phyloP scores from a whole-genome alignment of 1,140 invertebrate genomes.

The Drosophila yakuba region DNA sequence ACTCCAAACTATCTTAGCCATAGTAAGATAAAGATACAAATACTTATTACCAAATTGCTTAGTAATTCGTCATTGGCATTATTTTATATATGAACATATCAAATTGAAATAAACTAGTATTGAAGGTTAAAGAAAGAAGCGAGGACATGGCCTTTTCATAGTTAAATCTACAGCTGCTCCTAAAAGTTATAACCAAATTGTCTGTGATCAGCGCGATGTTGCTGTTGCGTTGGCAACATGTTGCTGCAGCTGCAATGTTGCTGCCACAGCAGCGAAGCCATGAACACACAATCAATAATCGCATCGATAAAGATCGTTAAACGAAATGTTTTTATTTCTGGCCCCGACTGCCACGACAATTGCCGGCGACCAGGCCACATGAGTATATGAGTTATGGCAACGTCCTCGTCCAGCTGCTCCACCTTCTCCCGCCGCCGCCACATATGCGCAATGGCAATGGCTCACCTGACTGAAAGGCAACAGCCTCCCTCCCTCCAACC shows the following conservation, averaged over 20 bases:
- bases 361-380: slow-evolving; percentile 49
- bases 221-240: slow-evolving; percentile 23
- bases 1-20: too few species aligned
- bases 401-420: slow-evolving; percentile 48
- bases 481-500: background rate
- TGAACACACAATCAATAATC: slow-evolving; percentile 82
- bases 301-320: slow-evolving; percentile 84
- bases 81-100: too few species aligned
- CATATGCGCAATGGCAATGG: slow-evolving; percentile 76
- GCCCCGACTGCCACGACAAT: slow-evolving; percentile 63
- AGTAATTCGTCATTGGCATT: too few species aligned
- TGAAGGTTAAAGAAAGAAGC: background rate
- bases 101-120: too few species aligned
- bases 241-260: slow-evolving; percentile 29
- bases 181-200: background rate
- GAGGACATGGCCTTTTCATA: background rate
- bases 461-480: slow-evolving; percentile 56
- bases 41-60: background rate
- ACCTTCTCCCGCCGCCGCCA: slow-evolving; percentile 58
- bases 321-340: slow-evolving; percentile 81
- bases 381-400: slow-evolving; percentile 58
- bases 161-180: background rate
- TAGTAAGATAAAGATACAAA: too few species aligned
- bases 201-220: slow-evolving; percentile 22
- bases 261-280: slow-evolving; percentile 34